Percentiles rank a stretch among this genome's conserved stretches.
phyloP scores from a whole-genome alignment of 2,888 invertebrate genomes.

The Lasius fuliginosus region DNA sequence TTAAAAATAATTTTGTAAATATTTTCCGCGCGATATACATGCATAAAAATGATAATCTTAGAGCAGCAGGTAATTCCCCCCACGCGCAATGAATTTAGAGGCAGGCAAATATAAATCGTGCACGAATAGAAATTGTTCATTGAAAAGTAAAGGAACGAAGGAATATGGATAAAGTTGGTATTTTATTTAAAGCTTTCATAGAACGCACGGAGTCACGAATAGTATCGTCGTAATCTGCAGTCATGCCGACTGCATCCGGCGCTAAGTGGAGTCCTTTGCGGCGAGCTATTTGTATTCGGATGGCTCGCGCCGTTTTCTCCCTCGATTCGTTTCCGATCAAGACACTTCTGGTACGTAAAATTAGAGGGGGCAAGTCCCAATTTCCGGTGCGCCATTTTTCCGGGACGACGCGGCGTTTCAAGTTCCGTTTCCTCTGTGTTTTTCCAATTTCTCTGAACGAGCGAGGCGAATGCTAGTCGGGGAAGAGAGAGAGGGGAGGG shows the following conservation, averaged over 20 bases:
- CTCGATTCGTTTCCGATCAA: constrained; percentile 63
- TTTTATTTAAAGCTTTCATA: constrained; percentile 30
- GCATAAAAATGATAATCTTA: neutral
- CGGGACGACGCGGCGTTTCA: constrained; percentile 60
- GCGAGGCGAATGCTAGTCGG: neutral
- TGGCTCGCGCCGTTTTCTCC: constrained; percentile 30
- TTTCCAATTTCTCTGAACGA: constrained; percentile 29
- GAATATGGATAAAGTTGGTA: neutral
- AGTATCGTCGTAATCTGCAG: constrained; percentile 26
- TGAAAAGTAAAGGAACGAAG: neutral
- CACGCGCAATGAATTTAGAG: neutral
- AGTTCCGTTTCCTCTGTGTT: constrained; percentile 59
- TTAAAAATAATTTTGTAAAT: neutral
- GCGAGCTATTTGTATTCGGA: constrained; percentile 54
- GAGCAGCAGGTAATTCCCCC: neutral
- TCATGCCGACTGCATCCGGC: neutral
- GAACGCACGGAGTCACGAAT: neutral
- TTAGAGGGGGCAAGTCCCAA: constrained; percentile 63
- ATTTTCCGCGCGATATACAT: neutral
- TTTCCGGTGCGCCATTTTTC: constrained; percentile 67
- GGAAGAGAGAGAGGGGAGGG: neutral
- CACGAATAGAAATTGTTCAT: neutral
- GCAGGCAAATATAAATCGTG: neutral
- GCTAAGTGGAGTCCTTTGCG: constrained; percentile 43
- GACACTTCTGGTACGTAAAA: constrained; percentile 49